Evolutionary conservation across 2,113 vertebrate genomes (phyloP), one percentile per base, ranked within the genome.

Genomic region (Eurystomus gularis): DNA sequence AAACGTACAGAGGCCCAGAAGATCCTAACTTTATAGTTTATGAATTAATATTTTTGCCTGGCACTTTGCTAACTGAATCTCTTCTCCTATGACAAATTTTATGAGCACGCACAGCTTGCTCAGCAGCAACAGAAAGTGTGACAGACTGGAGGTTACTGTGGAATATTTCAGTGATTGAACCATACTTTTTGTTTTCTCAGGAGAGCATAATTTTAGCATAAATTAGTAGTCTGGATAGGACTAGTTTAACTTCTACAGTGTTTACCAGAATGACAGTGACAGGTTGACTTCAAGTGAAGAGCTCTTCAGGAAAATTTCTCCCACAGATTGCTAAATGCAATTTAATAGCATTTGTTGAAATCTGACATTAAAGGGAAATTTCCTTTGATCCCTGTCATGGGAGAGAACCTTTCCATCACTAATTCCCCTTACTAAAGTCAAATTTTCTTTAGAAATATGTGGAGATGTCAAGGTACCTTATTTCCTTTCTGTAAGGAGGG

Each of bases 301-400:
- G 95, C 92, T 95, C 88, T 89, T 96, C 3, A 0, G 88, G 88
- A 96, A 94, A 96, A 94, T 93, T 92, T 97, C 77, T 92, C 84
- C 64, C 86, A 78, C 81, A 95, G 90, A 96, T 94, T 93, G 91
- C 91, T 96, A 95, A 97, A 96, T 96, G 96, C 88, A 94, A 89
- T 97, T 96, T 94, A 97, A 96, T 94, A 94, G 96, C 94, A 85
- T 97, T 95, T 96, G 92, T 96, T 96, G 95, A 94, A 96, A 94
- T 94, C 94, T 96, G 95, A 97, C 96, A 95, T 96, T 96, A 97
- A 97, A 97, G 96, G 70, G 86, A 97, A 94, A 88, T 95, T 97
- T 93, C 91, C 81, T 94, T 95, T 97, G 96, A 97, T 97, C 94
- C 95, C 92, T 97, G 96, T 97, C 96, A 95, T 92, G 94, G 92